Percentiles rank a stretch among this genome's conserved stretches.
phyloP scores from a whole-genome alignment of 2,797 vertebrate genomes.

The Microctenopoma lineatum region DNA sequence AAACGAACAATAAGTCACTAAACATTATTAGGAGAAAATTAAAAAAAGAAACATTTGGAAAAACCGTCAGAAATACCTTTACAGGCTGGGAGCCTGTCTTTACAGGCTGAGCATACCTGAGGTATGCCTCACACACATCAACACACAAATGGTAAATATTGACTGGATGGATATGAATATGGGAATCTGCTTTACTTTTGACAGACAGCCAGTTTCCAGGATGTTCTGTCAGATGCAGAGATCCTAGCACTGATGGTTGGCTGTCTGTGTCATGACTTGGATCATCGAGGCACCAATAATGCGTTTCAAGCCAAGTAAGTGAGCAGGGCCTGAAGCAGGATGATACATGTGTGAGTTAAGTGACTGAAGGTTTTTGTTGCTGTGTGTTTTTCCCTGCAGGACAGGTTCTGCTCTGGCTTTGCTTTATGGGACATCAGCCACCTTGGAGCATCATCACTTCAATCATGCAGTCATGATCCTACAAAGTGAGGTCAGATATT shows the following conservation, averaged over 20 bases:
- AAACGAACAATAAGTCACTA: neutral
- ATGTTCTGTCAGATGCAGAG: conserved; percentile 83
- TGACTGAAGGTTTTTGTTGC: neutral
- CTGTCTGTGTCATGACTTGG: conserved; percentile 86
- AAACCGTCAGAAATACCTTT: conserved; percentile 1
- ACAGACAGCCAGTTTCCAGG: conserved; percentile 84
- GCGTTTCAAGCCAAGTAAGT: conserved; percentile 88
- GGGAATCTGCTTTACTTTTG: conserved; percentile 13
- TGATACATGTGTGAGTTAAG: neutral
- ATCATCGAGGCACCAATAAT: conserved; percentile 87
- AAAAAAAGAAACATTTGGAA: neutral
- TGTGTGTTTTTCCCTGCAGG: conserved; percentile 64
- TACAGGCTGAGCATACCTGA: neutral
- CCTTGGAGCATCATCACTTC: conserved; percentile 88
- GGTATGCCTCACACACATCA: neutral
- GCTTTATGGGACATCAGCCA: conserved; percentile 86
- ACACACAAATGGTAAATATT: neutral
- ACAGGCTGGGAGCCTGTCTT: neutral
- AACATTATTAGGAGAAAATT: conserved; percentile 10
- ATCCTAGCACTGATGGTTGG: conserved; percentile 86
- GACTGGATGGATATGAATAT: neutral
- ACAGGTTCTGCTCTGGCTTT: conserved; percentile 85
- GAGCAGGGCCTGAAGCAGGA: neutral
- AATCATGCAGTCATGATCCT: conserved; percentile 89
- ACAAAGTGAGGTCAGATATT: conserved; percentile 83